These are phyloP conservation scores for Polyodon spathula DNA, from an alignment of 2,113 vertebrate genomes.

Conservation along the genomic window DNA sequence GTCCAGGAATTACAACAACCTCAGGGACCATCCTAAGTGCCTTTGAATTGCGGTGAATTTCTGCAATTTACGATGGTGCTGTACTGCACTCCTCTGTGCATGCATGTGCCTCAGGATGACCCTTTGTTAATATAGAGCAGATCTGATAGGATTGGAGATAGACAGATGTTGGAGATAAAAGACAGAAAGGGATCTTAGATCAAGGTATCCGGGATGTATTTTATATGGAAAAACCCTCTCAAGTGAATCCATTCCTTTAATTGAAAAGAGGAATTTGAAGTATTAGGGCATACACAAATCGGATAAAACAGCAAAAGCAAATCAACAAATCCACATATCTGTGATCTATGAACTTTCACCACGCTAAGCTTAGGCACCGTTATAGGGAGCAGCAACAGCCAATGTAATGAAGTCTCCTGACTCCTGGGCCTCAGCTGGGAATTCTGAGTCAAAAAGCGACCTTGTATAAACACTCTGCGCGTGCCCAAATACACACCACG, in stretches of 20 bases:
- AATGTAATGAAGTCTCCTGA: no score
- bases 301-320: slow-evolving; percentile 46
- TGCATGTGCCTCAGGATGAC: slow-evolving; percentile 43
- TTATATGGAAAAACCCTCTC: slow-evolving; percentile 28
- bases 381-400: no score
- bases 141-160: slow-evolving; percentile 54
- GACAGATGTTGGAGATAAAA: slow-evolving; percentile 48
- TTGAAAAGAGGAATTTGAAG: slow-evolving; percentile 39
- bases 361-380: no score
- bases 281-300: slow-evolving; percentile 52
- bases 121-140: slow-evolving; percentile 43
- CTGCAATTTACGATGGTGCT: no score
- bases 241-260: slow-evolving; percentile 35
- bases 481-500: no score
- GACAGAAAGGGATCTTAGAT: slow-evolving; percentile 27
- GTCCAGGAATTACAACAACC: no score
- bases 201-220: slow-evolving; percentile 24
- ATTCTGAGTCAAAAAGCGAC: no score
- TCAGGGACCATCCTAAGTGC: no score
- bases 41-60: no score
- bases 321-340: slow-evolving; percentile 46
- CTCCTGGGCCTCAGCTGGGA: no score
- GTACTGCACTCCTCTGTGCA: slow-evolving; percentile 38
- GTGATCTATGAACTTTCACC: slow-evolving; percentile 35
- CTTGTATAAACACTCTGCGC: no score